These are phyloP conservation scores for Pseudomyrmex cubaensis DNA, from an alignment of 1,140 invertebrate genomes.

Conservation along the genomic window DNA sequence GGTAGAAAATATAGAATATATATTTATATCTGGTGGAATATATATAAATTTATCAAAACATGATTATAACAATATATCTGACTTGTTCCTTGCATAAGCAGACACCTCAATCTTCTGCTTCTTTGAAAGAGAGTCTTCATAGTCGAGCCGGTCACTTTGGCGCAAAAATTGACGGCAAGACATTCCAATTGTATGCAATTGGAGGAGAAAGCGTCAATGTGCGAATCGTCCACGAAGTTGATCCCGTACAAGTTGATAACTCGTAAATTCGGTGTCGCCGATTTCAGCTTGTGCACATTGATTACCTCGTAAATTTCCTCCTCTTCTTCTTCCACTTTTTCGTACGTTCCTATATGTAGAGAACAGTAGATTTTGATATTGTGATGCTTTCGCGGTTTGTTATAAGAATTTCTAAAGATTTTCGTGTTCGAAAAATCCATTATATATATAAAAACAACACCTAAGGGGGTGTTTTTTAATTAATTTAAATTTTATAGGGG, in stretches of 20 bases:
- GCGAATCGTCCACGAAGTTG: slow-evolving; percentile 99
- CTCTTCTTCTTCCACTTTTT: slow-evolving; percentile 99
- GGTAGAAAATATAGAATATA: neutral
- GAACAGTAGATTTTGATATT: slow-evolving; percentile 7
- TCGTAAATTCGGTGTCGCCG: slow-evolving; percentile 96
- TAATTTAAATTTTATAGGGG: too few species aligned
- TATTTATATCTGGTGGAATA: neutral
- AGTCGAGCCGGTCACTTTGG: slow-evolving; percentile 98
- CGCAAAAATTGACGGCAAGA: slow-evolving; percentile 97
- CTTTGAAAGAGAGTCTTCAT: slow-evolving; percentile 97
- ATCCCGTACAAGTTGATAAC: slow-evolving; percentile 99
- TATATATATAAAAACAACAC: too few species aligned
- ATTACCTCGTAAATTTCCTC: slow-evolving; percentile 99
- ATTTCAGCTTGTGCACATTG: slow-evolving; percentile 99
- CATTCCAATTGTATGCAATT: slow-evolving; percentile 98
- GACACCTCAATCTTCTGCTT: slow-evolving; percentile 95
- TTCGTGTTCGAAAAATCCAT: too few species aligned
- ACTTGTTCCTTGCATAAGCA: slow-evolving; percentile 99
- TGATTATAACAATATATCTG: slow-evolving; percentile 76
- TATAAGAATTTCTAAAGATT: neutral
- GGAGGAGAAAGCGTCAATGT: slow-evolving; percentile 98
- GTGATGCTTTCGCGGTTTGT: neutral
- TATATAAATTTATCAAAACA: neutral
- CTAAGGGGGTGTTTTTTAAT: too few species aligned
- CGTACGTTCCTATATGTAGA: slow-evolving; percentile 94